Base-by-base conservation (phyloP, 2,888 invertebrate genomes). In the Himalopsyche kuldschensis region DNA sequence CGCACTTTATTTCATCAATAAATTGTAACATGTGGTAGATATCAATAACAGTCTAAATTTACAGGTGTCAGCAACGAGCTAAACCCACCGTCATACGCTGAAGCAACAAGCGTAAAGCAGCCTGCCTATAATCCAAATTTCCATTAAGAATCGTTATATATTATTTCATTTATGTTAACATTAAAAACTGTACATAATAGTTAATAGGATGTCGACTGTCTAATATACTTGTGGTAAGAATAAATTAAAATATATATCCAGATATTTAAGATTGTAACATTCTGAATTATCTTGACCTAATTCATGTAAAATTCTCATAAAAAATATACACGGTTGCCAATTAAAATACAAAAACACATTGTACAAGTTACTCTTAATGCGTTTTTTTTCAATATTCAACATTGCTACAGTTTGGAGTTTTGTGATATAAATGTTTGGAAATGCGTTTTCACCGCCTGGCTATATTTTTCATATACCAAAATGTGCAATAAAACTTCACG, bases 61-160 rank as follows among this genome's bases (percentile, higher is more conserved):
- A 69, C 80, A 77, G 69, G 20, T n/a, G 81, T 46, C 30, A n/a
- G 31, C 15, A 32, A n/a, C 15, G 81, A 83, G 20, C 85, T 83
- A 48, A 79, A 85, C 20, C 85, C 85, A n/a, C 85, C 85, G 5
- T 75, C 85, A 10, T 85, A 85, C 48, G 83, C 75, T 6, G 82
- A 85, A 75, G 85, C 85, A 10, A 85, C 85, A n/a, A 78, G 55
- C 10, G 24, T 46, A n/a, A 79, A 79, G 31, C 85, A 85, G 75
- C 48, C 83, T 10, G 78, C 85, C 10, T 83, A 35, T 47, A 85
- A 85, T 80, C 85, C 85, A n/a, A 78, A 82, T 41, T 83, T 69
- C 77, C 76, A 78, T 31, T 82, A 79, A 78, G 78, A n/a, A 47
- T 31, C 3, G 15, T 63, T 4, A 79, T 48, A 79, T 30, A 35